A percentile compares a stretch with the other conserved stretches of the same genome.
phyloP scores from a whole-genome alignment of 2,113 vertebrate genomes.

The Rostratula benghalensis region DNA sequence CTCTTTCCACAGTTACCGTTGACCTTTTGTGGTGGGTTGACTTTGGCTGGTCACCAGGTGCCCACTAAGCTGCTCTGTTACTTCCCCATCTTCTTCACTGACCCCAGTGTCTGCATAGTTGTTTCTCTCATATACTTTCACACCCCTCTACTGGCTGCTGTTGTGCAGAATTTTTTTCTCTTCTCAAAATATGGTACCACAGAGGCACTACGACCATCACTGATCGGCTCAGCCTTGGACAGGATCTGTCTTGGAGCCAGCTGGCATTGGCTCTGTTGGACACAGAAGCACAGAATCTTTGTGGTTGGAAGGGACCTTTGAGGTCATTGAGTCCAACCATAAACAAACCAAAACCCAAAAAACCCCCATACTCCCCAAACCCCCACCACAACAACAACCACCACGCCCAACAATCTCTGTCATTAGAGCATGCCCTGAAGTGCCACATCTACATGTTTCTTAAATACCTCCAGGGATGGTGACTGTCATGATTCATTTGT shows the following conservation, averaged over 20 bases:
- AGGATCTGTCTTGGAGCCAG: not conserved
- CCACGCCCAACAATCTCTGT: no score
- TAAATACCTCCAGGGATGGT: no score
- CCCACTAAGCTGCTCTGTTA: not conserved
- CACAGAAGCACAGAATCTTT: no score
- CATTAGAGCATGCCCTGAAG: no score
- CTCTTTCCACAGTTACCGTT: not conserved
- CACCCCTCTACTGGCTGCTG: not conserved
- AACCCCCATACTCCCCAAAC: no score
- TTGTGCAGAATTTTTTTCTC: not conserved
- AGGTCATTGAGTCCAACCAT: no score
- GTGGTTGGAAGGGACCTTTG: no score
- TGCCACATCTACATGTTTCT: no score
- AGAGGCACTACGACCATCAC: not conserved
- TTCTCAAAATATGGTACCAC: not conserved
- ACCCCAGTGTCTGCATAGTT: not conserved
- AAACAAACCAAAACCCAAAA: no score
- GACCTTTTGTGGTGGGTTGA: not conserved
- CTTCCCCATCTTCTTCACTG: not conserved
- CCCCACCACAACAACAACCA: no score
- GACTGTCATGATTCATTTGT: no score
- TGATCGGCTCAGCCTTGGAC: not conserved
- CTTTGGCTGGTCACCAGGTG: not conserved
- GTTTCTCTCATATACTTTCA: not conserved
- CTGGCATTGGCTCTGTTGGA: not conserved